phyloP scores from a whole-genome alignment of 2,113 vertebrate species.

The Centropus bengalensis region DNA sequence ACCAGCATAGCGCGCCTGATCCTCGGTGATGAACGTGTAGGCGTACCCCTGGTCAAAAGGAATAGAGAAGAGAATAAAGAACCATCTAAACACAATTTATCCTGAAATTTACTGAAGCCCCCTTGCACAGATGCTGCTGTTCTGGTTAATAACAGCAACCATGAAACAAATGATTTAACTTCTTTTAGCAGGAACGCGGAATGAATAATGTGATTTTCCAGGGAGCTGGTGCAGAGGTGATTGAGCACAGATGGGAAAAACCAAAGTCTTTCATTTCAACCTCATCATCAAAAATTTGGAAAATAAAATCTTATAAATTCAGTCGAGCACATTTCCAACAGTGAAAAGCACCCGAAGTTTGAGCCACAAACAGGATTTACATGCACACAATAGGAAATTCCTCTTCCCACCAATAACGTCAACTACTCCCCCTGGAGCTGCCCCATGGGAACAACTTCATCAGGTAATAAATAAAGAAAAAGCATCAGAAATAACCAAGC shows the following conservation, averaged over 20 bases:
- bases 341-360: not conserved
- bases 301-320: not conserved
- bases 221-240: not conserved
- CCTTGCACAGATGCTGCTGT: not conserved
- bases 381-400: not conserved
- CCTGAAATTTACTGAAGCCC: not conserved
- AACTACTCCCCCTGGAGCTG: not conserved
- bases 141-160: not conserved
- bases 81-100: not conserved
- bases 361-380: not conserved
- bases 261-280: not conserved
- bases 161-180: not conserved
- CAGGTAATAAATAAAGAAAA: not conserved
- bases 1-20: slow-evolving; percentile 93
- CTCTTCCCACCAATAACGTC: not conserved
- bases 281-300: not conserved
- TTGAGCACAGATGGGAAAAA: not conserved
- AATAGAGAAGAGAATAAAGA: not conserved
- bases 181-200: not conserved
- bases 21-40: slow-evolving; percentile 97
- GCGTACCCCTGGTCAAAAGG: slow-evolving; percentile 85
- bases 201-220: not conserved
- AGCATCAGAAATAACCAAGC: not conserved
- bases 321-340: not conserved
- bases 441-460: not conserved